A percentile compares a stretch with the other conserved stretches of the same genome.
These are phyloP conservation scores for Calameuta pallipes DNA, from an alignment of 2,888 invertebrate species.

Conservation along the genomic window DNA sequence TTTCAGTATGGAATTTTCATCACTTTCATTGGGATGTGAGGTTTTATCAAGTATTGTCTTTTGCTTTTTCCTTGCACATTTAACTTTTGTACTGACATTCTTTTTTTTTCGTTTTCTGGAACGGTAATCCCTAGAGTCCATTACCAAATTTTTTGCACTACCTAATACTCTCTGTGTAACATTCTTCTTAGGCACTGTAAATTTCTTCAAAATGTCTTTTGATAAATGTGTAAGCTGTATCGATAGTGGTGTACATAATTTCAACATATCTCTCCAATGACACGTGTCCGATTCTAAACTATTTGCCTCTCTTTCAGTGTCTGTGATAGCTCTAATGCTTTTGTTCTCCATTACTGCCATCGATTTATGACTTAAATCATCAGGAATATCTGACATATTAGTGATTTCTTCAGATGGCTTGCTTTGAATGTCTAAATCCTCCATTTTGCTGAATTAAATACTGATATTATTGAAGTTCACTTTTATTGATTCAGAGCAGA, in stretches of 20 bases:
- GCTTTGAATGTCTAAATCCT: not conserved
- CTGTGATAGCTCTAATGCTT: not conserved
- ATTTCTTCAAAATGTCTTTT: not conserved
- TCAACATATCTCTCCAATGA: not conserved
- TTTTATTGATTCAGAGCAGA: not conserved
- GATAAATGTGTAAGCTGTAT: not conserved
- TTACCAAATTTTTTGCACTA: not conserved
- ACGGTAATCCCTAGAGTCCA: not conserved
- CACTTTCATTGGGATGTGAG: not conserved
- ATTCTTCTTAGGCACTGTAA: not conserved
- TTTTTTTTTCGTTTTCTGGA: not conserved
- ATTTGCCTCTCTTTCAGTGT: not conserved
- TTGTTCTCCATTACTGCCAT: not conserved
- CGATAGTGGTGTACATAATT: not conserved
- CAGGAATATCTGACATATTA: not conserved
- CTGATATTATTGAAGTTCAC: not conserved
- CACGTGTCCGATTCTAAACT: not conserved
- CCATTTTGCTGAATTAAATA: not conserved
- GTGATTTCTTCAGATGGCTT: not conserved
- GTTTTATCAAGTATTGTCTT: not conserved
- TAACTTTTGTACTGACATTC: not conserved
- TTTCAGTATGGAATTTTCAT: not conserved
- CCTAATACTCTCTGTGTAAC: not conserved
- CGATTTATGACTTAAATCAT: not conserved
- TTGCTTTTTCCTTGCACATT: not conserved